Evolutionary conservation across 2,113 vertebrate genomes (phyloP).

Genomic region (Poecilia latipinna): DNA sequence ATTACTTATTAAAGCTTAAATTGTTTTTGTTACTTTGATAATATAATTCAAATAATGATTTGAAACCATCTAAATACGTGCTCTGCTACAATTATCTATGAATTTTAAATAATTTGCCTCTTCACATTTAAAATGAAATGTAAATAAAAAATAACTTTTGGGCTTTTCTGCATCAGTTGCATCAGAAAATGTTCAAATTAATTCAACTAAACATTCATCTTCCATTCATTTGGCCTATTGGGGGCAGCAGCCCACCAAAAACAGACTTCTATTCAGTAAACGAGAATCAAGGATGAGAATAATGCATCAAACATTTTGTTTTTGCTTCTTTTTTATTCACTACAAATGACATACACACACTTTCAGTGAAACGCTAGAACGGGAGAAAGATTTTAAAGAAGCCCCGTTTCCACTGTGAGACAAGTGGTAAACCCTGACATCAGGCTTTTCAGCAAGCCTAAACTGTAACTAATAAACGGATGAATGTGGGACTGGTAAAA

Average conservation of each 20-base stretch:
- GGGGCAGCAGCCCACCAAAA: constrained; percentile 74
- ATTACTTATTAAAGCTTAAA: neutral
- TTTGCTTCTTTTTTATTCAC: neutral
- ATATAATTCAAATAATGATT: neutral
- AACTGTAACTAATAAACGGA: constrained; percentile 69
- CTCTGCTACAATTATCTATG: neutral
- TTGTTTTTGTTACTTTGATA: too few species aligned
- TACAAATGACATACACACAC: neutral
- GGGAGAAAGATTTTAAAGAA: neutral
- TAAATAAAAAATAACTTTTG: neutral
- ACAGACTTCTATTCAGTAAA: constrained; percentile 24
- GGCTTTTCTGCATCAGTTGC: too few species aligned
- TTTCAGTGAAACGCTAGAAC: constrained; percentile 31
- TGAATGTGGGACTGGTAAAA: constrained; percentile 23
- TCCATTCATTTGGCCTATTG: constrained; percentile 55
- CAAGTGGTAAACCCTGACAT: constrained; percentile 64
- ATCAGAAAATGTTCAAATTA: neutral
- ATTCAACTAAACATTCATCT: neutral
- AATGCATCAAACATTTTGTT: constrained; percentile 29
- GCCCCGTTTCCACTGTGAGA: constrained; percentile 41
- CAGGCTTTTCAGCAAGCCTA: constrained; percentile 45
- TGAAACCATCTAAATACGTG: neutral
- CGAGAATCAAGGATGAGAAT: constrained; percentile 50
- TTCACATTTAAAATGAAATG: neutral
- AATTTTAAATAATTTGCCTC: neutral